Evolutionary conservation across 2,888 invertebrate species (phyloP).

Genomic region (Drepana falcataria): DNA sequence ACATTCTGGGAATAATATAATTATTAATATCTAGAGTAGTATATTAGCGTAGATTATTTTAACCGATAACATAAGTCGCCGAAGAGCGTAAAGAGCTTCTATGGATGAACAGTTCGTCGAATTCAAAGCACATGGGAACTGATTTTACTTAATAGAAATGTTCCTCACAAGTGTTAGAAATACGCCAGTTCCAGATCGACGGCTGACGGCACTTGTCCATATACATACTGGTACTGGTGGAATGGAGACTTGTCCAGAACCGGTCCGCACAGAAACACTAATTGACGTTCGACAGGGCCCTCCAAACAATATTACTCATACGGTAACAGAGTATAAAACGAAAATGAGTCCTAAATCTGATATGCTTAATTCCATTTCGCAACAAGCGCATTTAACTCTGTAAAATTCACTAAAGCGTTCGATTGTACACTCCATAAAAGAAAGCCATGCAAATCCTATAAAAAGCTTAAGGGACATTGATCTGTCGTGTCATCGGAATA

Average conservation of each 20-base stretch:
- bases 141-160: slow-evolving; percentile 28
- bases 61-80: too few species aligned
- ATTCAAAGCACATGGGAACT: slow-evolving; percentile 13
- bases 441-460: slow-evolving; percentile 46
- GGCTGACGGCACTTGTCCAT: slow-evolving; percentile 39
- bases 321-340: slow-evolving; percentile 26
- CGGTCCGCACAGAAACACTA: slow-evolving; percentile 58
- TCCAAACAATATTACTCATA: slow-evolving; percentile 34
- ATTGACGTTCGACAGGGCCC: slow-evolving; percentile 63
- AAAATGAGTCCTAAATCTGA: slow-evolving; percentile 31
- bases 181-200: slow-evolving; percentile 29
- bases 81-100: too few species aligned
- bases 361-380: slow-evolving; percentile 47
- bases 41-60: too few species aligned
- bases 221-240: slow-evolving; percentile 30
- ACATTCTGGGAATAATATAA: too few species aligned
- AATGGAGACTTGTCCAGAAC: slow-evolving; percentile 48
- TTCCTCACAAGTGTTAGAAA: slow-evolving; percentile 35
- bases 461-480: slow-evolving; percentile 58
- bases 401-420: slow-evolving; percentile 54
- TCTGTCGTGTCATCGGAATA: slow-evolving; percentile 63
- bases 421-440: slow-evolving; percentile 42
- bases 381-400: slow-evolving; percentile 21
- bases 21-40: too few species aligned
- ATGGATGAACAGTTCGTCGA: neutral